Evolutionary conservation across 2,113 vertebrate species (phyloP).

Genomic region (zebrafish (Danio rerio)): DNA sequence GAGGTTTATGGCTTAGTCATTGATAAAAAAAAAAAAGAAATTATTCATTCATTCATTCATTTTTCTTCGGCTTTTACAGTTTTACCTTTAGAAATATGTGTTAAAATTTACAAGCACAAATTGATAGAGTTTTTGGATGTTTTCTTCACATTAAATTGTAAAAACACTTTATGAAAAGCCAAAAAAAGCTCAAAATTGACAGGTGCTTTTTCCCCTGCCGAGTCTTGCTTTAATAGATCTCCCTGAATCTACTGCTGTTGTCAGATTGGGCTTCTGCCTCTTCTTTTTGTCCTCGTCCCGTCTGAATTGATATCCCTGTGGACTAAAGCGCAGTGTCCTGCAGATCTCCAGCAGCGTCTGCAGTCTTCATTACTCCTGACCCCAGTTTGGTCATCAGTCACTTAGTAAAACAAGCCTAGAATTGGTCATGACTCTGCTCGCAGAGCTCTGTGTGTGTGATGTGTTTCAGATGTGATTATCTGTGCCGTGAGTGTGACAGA

Average conservation of each 20-base stretch:
- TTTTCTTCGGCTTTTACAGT: too few relatives aligned
- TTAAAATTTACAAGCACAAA: too few relatives aligned
- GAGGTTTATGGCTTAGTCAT: too few relatives aligned
- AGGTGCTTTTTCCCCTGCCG: too few relatives aligned
- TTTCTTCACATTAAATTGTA: too few relatives aligned
- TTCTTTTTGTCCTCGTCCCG: conserved; percentile 43
- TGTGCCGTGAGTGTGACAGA: conserved; percentile 52
- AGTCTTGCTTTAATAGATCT: conserved; percentile 29
- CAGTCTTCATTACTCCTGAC: conserved; percentile 70
- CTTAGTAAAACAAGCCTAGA: conserved; percentile 66
- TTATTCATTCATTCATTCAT: too few relatives aligned
- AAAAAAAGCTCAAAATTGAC: too few relatives aligned
- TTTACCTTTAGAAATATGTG: too few relatives aligned
- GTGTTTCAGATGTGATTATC: conserved; percentile 65
- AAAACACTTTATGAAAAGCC: too few relatives aligned
- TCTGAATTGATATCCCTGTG: conserved; percentile 29
- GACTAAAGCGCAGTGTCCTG: conserved; percentile 39
- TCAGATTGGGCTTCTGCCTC: conserved; percentile 52
- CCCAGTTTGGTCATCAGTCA: conserved; percentile 67
- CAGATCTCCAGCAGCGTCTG: conserved; percentile 47
- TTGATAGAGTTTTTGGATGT: too few relatives aligned
- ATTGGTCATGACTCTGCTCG: conserved; percentile 64
- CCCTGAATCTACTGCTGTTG: conserved; percentile 48
- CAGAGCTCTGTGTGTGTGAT: conserved; percentile 50
- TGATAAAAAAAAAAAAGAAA: too few relatives aligned